Evolutionary conservation across 2,888 invertebrate species (phyloP).

Genomic region (Chymomyza caudatula): DNA sequence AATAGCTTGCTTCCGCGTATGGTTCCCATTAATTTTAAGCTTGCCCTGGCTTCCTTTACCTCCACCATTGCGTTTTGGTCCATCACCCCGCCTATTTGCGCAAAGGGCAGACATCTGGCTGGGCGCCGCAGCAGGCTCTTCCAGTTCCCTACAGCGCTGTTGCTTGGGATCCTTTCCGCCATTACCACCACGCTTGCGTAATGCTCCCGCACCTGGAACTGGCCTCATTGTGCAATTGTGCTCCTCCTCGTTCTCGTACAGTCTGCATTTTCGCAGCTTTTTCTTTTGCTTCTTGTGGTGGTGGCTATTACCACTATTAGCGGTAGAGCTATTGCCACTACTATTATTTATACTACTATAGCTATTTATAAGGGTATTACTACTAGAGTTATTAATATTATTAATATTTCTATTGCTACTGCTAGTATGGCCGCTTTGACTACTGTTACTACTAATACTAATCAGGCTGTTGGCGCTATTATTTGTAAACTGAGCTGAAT

Average conservation of each 20-base stretch:
- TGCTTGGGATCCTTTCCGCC: conserved; percentile 48
- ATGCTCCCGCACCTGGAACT: conserved; percentile 32
- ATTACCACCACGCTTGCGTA: conserved; percentile 48
- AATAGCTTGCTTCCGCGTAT: conserved; percentile 5
- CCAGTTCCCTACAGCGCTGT: conserved; percentile 17
- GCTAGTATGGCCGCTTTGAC: conserved; percentile 70
- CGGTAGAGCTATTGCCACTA: conserved; percentile 59
- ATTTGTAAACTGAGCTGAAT: conserved; percentile 39
- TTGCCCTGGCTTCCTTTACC: conserved; percentile 35
- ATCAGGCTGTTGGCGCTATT: conserved; percentile 60
- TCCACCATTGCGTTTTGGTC: conserved; percentile 40
- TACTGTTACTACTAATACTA: conserved; percentile 64
- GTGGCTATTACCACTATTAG: conserved; percentile 48
- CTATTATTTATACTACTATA: conserved; percentile 45
- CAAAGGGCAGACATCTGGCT: not conserved
- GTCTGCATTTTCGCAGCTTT: conserved; percentile 74
- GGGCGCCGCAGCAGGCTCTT: not conserved
- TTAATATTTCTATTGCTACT: conserved; percentile 56
- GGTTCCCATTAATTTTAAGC: not conserved
- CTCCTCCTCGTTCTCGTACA: conserved; percentile 71
- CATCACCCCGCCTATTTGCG: not conserved
- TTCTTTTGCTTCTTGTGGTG: conserved; percentile 33
- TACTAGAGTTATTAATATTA: conserved; percentile 50
- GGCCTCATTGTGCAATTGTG: conserved; percentile 68
- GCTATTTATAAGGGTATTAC: conserved; percentile 29